phyloP scores from a whole-genome alignment of 2,888 invertebrate genomes.

The Aleiodes testaceus region DNA sequence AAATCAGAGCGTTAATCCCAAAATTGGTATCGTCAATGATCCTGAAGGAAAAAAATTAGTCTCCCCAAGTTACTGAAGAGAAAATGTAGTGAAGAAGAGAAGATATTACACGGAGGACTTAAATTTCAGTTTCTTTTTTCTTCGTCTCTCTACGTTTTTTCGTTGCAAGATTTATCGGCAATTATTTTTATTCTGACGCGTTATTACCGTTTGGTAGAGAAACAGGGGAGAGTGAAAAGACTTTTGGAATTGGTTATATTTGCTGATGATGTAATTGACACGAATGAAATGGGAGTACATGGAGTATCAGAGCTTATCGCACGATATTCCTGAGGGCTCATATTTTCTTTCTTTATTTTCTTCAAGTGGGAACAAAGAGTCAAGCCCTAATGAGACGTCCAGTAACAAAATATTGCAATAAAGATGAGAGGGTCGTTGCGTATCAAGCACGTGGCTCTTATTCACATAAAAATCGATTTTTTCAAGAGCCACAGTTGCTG shows the following conservation, averaged over 20 bases:
- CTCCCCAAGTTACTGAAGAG: no score
- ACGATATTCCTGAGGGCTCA: background rate
- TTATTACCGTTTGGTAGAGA: conserved; percentile 49
- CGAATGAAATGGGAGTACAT: conserved; percentile 45
- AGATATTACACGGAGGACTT: background rate
- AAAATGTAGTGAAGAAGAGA: background rate
- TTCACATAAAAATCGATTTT: conserved; percentile 22
- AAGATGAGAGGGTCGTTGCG: conserved; percentile 35
- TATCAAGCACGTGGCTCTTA: conserved; percentile 12
- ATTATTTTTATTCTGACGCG: conserved; percentile 57
- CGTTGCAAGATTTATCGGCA: conserved; percentile 52
- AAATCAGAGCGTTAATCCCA: background rate
- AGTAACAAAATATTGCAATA: conserved; percentile 48
- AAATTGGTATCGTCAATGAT: background rate
- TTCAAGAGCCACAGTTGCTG: background rate
- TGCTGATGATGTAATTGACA: conserved; percentile 49
- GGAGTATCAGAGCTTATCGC: background rate
- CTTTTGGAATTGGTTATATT: background rate
- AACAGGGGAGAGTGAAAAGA: conserved; percentile 23
- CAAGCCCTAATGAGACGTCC: conserved; percentile 49
- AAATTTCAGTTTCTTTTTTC: background rate
- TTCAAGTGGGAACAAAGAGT: conserved; percentile 32
- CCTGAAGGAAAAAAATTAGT: no score
- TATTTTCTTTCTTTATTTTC: background rate
- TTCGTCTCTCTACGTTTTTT: background rate